Conservation (phyloP, 2,797 vertebrate genomes). For the Sebastes ruberrimus region DNA sequence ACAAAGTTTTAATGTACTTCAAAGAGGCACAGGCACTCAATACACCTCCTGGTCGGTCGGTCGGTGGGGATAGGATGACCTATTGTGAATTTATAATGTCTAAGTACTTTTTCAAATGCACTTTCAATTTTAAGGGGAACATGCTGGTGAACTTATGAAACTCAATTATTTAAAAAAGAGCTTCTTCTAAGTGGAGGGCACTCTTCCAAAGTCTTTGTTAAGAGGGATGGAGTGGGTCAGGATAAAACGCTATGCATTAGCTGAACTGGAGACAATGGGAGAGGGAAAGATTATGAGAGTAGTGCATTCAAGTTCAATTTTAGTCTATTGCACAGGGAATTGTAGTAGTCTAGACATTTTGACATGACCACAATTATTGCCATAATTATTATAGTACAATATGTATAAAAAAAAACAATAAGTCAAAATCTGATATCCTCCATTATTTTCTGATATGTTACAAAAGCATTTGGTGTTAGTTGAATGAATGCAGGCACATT, state of each 20-base stretch:
- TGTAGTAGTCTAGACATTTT: not conserved
- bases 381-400: not conserved
- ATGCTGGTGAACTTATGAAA: slow-evolving; percentile 67
- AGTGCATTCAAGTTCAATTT: slow-evolving; percentile 6
- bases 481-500: not conserved
- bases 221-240: slow-evolving; percentile 41
- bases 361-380: not conserved
- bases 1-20: slow-evolving; percentile 53
- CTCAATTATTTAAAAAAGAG: slow-evolving; percentile 66
- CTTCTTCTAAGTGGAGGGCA: slow-evolving; percentile 67
- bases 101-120: slow-evolving; percentile 67
- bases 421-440: not conserved
- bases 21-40: slow-evolving; percentile 44
- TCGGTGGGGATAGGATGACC: slow-evolving; percentile 27
- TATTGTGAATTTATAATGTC: slow-evolving; percentile 58
- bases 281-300: not conserved
- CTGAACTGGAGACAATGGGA: slow-evolving; percentile 6
- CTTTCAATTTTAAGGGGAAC: slow-evolving; percentile 65
- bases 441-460: not conserved
- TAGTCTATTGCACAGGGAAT: not conserved
- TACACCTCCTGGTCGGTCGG: slow-evolving; percentile 16
- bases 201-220: slow-evolving; percentile 66
- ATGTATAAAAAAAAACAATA: not conserved
- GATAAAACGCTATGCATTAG: slow-evolving; percentile 67
- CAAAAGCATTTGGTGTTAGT: not conserved